Evolutionary conservation across 30 jellyfish, hydroid and myxozoan species (phyloP).

Genomic region (Mastigias papua): DNA sequence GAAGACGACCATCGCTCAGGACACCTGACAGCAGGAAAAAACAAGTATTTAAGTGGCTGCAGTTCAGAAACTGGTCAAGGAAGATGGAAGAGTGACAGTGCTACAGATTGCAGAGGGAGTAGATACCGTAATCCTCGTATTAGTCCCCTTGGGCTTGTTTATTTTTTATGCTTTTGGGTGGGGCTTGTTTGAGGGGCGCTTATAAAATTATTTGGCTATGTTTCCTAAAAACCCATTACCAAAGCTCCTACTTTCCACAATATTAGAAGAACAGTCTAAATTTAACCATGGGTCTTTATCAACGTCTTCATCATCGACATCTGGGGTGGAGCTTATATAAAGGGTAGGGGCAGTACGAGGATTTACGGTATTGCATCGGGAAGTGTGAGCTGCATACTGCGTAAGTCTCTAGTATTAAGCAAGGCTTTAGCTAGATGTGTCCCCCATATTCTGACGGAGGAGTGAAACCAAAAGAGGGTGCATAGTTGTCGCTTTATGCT

Average conservation of each 20-base stretch:
- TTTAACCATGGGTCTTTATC: no score
- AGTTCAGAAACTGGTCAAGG: neutral
- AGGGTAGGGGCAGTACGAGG: no score
- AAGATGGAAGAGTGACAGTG: constrained; percentile 19
- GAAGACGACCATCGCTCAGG: constrained; percentile 28
- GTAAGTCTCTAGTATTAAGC: neutral
- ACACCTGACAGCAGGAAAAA: neutral
- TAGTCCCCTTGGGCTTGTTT: no score
- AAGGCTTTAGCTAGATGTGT: constrained; percentile 12
- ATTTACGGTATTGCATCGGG: constrained; percentile 25
- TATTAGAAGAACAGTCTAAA: no score
- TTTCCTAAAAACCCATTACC: no score
- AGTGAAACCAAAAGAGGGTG: constrained; percentile 19
- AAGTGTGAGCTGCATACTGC: constrained; percentile 19
- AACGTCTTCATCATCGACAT: no score
- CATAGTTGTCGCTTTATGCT: neutral
- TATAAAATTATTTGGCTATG: no score
- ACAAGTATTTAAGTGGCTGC: constrained; percentile 10
- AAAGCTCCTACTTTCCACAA: no score
- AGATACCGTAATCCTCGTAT: no score
- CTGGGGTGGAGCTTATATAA: no score
- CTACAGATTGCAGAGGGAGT: constrained; percentile 11
- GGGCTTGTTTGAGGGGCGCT: no score
- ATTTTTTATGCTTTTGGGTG: no score
- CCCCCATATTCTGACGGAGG: constrained; percentile 13